Base-by-base conservation (phyloP, 2,113 vertebrate species). In the Mohoua ochrocephala region DNA sequence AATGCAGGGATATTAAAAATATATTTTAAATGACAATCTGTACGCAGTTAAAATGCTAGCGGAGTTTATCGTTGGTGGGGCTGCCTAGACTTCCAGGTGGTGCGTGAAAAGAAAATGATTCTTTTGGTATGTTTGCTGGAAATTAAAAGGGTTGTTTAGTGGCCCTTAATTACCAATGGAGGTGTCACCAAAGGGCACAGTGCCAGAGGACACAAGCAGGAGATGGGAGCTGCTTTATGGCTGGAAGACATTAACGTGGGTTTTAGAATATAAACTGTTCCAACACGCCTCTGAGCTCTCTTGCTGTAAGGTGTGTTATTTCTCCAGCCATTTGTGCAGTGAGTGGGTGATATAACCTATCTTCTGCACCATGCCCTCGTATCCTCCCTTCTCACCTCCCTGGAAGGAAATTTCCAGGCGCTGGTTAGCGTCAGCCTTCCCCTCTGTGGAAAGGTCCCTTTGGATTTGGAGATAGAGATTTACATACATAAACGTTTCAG, bases 91-190 rank as follows among this genome's bases (percentile, higher is more conserved):
- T 96, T 97, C 95, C 94, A 96, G 97, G 97, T 95, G 96, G 91
- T 71, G 57, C 1, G 42, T 95, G 95, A 84, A 93, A 96, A 96
- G 93, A 97, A 97, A 97, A 96, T 87, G 42, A 92, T 84, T 94
- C 87, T 92, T 96, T 95, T 96, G 93, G 78, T 97, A 87, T 88
- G 95, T 98, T 98, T 97, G 95, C 91, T 98, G 96, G 84, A 98
- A 97, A 97, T 97, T 94, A 97, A 97, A 98, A 98, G 95, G 65
- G 90, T 91, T 95, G 73, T 97, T 97, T 93, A 84, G 96, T 98
- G 96, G 96, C 94, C 97, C 96, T 96, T 97, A 96, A 97, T 98
- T 98, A 97, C 93, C 87, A 91, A 28, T 87, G 94, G 93, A 45
- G 31, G 92, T 97, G 97, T 97, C 97, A 95, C 78, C 76, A 81